Base-by-base conservation (phyloP, 2,113 vertebrate species). In the Cyanoderma ruficeps region DNA sequence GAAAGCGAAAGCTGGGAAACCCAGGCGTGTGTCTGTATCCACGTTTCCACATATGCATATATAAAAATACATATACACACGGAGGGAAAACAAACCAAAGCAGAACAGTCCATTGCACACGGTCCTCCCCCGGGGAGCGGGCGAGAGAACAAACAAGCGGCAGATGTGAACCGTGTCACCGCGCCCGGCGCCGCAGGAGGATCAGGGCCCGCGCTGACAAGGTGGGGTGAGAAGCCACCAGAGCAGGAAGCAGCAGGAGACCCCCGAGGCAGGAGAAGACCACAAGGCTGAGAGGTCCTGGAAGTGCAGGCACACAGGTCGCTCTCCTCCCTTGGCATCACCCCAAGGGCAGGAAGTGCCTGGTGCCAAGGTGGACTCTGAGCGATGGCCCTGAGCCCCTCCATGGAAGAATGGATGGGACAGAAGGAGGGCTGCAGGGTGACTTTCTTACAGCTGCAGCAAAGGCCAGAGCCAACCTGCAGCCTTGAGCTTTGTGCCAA, bases 171-270 rank as follows among this genome's bases (percentile, higher is more conserved):
- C 33, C n/a, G 20, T 20, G 31, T 60, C 63, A 24, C 79, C 5
- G 2, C 2, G 2, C 49, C 61, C 27, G 6, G 35, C 0, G 0
- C 79, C 7, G 6, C 42, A 33, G 42, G 21, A 77, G 39, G 42
- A 24, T 23, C 49, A 19, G 22, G 47, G 30, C 46, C 69, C 0
- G 2, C 1, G 6, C 10, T 63, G 70, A 56, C 13, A 19, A 42
- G 9, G 16, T 15, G 10, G 23, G 50, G 22, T 27, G 28, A 44
- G 80, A 33, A 39, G 24, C 57, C 49, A 52, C 65, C 31, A 25
- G 53, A 72, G 17, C 41, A 71, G 50, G 47, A 61, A 41, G 25
- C 50, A 76, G 13, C 37, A 83, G 89, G 31, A 80, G 41, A 46
- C 13, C 7, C 19, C n/a, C 0, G 0, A 74, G 64, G 55, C 57